Base-by-base conservation (phyloP, 2,797 vertebrate species). In the Poecilia picta region DNA sequence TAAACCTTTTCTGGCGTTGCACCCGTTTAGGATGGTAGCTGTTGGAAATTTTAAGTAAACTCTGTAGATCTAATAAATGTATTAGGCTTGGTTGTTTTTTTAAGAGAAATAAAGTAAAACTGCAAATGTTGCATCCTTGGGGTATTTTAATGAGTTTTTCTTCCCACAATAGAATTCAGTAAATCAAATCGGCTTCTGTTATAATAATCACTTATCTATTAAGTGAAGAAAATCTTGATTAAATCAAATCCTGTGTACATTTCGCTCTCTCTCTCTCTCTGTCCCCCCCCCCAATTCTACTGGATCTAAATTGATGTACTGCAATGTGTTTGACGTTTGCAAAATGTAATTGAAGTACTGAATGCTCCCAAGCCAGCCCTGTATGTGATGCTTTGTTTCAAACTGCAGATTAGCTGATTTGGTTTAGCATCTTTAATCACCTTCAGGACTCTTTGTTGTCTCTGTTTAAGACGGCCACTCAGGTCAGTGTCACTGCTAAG, bases 391-490 rank as follows among this genome's bases (percentile, higher is more conserved):
- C 36, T 55, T 73, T 76, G 39, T 57, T 59, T 73, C n/a, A 49
- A 66, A 28, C 28, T 39, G 59, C 16, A 45, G 73, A 13, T 45
- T 45, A 66, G 20, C 25, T 57, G 57, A 53, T 78, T 75, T 2
- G 13, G 28, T 80, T 85, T 62, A 81, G 41, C n/a, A 51, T 73
- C 33, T 23, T 70, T 47, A 70, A 18, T 73, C 43, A 70, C 68
- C 73, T 28, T 72, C 31, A 71, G 47, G 39, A 23, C 11, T 0
- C 59, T 70, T 64, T 66, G 64, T 8, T 75, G 43, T 68, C 31
- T 83, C 55, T 13, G 57, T 68, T 45, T 73, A 62, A 41, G 18
- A 39, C 23, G 74, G 49, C 36, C 57, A 62, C 57, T 43, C 3
- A 76, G 33, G 70, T 16, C 55, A 39, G 43, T 33, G 45, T 72